Evolutionary conservation across 2,113 vertebrate genomes (phyloP).

Genomic region (Pseudorectes ferrugineus): DNA sequence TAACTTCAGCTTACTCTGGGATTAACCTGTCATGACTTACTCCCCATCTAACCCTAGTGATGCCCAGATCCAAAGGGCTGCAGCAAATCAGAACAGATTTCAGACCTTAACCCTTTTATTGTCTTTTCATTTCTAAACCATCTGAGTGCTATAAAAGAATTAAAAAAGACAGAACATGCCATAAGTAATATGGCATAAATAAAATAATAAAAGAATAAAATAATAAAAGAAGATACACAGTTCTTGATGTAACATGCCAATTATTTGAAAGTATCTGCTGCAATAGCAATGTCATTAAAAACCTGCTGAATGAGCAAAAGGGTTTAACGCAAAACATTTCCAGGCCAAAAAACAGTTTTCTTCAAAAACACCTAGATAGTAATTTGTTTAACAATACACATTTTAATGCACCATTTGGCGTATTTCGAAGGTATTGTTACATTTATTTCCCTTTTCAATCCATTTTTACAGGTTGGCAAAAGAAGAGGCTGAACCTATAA

Average conservation of each 20-base stretch:
- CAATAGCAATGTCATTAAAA: slow-evolving; percentile 22
- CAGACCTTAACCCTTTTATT: neutral
- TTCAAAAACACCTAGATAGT: neutral
- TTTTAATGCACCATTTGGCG: neutral
- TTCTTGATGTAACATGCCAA: neutral
- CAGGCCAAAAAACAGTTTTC: slow-evolving; percentile 2
- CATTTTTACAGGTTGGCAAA: slow-evolving; percentile 49
- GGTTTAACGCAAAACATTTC: slow-evolving; percentile 6
- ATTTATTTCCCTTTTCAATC: slow-evolving; percentile 46
- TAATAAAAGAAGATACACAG: neutral
- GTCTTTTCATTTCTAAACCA: neutral
- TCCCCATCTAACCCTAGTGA: neutral
- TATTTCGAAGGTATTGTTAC: neutral
- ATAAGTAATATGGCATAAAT: neutral
- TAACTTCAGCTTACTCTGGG: neutral
- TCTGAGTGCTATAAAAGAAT: neutral
- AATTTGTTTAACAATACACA: slow-evolving; percentile 44
- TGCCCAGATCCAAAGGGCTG: neutral
- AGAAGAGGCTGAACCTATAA: slow-evolving; percentile 49
- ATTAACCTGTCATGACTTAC: neutral
- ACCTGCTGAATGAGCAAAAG: slow-evolving; percentile 45
- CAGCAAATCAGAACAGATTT: neutral
- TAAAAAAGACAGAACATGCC: neutral
- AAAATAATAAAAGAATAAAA: no score
- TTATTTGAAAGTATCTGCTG: neutral